Evolutionary conservation across 1,140 invertebrate genomes (phyloP), one percentile per base, ranked within the genome.

Genomic region (Dolichoris vasculosae): DNA sequence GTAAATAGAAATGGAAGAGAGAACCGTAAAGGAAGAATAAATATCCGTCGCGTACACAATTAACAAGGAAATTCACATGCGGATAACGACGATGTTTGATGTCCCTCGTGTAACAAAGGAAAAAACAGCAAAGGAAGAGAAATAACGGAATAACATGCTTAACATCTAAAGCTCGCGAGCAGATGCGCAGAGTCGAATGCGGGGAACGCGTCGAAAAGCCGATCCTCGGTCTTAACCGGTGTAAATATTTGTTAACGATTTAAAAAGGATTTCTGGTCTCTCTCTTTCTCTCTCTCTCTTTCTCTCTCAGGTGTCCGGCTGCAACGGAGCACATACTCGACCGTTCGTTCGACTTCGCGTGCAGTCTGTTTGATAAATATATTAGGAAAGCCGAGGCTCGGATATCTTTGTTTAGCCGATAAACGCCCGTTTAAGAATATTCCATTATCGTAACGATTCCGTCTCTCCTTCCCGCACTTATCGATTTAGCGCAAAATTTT

Each of bases 201-300:
- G 43, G 13, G 30, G 73, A 75, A 81, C 82, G 79, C 83, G 83
- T 26, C 2, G 76, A 83, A 85, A 73, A 51, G 78, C 40, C 84
- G 35, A 76, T 51, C 64, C 81, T 79, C 81, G 86, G 88, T 88
- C 79, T 88, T 88, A 86, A 90, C 88, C 85, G 85, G 83, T 88
- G 86, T 87, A 91, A 92, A 92, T 92, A 91, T 91, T 92, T 90
- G 89, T 89, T 89, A 86, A 88, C 89, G 89, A 90, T 91, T 91
- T 89, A 90, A 92, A 88, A 79, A 79, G 87, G 87, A 90, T 90
- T 92, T 89, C 86, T 88, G 85, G 78, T 73, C n/a, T 26, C 43
- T 35, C 26, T 40, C 69, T 32, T 20, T 51, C 64, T 48, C 6
- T 51, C 69, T 85, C 77, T 82, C 78, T 88, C 67, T 80, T 87